phyloP scores from a whole-genome alignment of 2,797 vertebrate genomes.

The Lemur catta region DNA sequence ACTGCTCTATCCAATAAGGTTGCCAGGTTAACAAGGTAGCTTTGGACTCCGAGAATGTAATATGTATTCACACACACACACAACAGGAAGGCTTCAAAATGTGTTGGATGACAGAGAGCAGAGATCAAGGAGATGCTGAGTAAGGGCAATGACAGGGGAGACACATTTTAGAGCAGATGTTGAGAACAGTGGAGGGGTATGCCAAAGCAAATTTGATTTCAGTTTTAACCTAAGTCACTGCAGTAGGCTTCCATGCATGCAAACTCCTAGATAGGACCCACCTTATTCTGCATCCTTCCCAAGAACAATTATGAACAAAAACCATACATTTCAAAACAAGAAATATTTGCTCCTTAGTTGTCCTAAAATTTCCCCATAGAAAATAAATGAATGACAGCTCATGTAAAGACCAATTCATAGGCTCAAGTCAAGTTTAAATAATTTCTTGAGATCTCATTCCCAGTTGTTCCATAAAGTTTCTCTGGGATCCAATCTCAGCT shows the following conservation, averaged over 20 bases:
- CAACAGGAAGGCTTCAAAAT: not conserved
- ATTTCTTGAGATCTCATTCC: not conserved
- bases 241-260: not conserved
- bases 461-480: not conserved
- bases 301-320: not conserved
- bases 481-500: not conserved
- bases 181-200: not conserved
- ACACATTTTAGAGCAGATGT: not conserved
- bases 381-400: not conserved
- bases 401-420: not conserved
- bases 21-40: not conserved
- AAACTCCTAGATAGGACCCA: not conserved
- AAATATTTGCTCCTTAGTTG: not conserved
- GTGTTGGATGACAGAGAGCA: not conserved
- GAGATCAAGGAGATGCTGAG: not conserved
- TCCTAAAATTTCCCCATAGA: not conserved
- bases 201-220: not conserved
- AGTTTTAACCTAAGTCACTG: not conserved
- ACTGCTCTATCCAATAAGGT: not conserved
- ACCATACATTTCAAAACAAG: not conserved
- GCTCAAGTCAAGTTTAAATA: not conserved
- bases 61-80: not conserved
- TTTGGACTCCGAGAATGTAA: not conserved
- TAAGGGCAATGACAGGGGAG: not conserved
- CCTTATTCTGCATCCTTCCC: not conserved